Evolutionary conservation across 2,797 vertebrate genomes (phyloP).

Genomic region (Kryptolebias ocellatus): DNA sequence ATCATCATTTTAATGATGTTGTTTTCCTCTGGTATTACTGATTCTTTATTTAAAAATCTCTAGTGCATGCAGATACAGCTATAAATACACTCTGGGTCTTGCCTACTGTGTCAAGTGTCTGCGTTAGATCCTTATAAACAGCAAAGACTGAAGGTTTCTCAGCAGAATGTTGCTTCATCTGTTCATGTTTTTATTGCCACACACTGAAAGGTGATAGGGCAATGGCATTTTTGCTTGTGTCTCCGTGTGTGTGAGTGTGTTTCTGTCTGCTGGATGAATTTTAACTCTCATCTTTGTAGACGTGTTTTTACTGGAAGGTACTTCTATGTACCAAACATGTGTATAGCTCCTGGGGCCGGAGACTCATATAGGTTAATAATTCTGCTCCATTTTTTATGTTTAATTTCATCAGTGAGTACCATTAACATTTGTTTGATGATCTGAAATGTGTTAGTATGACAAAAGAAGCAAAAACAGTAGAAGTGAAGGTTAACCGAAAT

Average conservation of each 20-base stretch:
- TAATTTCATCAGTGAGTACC: too few species aligned
- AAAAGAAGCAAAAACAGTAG: too few species aligned
- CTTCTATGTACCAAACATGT: too few species aligned
- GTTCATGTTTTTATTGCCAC: not conserved
- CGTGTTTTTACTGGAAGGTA: too few species aligned
- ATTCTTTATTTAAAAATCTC: slow-evolving; percentile 8
- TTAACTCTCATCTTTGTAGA: too few species aligned
- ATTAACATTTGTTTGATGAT: too few species aligned
- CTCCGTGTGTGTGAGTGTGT: too few species aligned
- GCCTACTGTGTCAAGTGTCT: not conserved
- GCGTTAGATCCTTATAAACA: not conserved
- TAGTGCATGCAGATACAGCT: slow-evolving; percentile 6
- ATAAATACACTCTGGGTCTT: not conserved
- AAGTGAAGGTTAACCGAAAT: too few species aligned
- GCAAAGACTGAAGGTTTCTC: slow-evolving; percentile 1
- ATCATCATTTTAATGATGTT: slow-evolving; percentile 25
- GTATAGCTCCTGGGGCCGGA: slow-evolving; percentile 3
- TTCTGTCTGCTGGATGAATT: too few species aligned
- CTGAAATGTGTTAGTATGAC: too few species aligned
- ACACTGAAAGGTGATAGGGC: too few species aligned
- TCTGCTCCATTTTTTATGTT: slow-evolving; percentile 14
- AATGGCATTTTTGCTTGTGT: too few species aligned
- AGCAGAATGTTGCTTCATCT: not conserved
- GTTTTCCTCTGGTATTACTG: not conserved
- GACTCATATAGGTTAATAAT: slow-evolving; percentile 71